A percentile compares a stretch with the other conserved stretches of the same genome.
Evolutionary conservation across 2,797 vertebrate species (phyloP).

Genomic region (Propithecus deckenii): DNA sequence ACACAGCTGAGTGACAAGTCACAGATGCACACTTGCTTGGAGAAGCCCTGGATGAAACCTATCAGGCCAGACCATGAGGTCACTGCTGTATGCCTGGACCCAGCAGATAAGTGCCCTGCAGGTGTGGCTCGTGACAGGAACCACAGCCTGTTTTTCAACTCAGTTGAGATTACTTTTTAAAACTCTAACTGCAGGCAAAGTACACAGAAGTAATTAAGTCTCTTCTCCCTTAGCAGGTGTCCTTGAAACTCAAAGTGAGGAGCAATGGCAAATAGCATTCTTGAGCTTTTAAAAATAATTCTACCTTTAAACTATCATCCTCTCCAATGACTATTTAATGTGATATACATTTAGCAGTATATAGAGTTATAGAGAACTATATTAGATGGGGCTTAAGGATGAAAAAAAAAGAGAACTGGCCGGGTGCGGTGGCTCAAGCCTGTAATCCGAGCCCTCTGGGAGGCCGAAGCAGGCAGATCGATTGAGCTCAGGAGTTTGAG

Average conservation of each 20-base stretch:
- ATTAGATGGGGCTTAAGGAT: too few relatives aligned
- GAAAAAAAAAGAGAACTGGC: too few relatives aligned
- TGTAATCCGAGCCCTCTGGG: too few relatives aligned
- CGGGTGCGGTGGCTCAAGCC: too few relatives aligned
- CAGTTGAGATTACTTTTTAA: background rate
- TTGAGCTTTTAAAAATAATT: conserved; percentile 18
- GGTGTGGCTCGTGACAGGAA: background rate
- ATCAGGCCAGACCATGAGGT: background rate
- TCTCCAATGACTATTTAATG: background rate
- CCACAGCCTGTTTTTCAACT: background rate
- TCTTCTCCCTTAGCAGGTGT: background rate
- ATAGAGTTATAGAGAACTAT: background rate
- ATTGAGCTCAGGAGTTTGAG: too few relatives aligned
- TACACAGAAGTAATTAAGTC: background rate
- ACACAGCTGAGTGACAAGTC: background rate
- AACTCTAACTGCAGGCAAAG: background rate
- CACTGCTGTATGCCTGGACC: background rate
- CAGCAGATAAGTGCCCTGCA: background rate
- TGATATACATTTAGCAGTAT: background rate
- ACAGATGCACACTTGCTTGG: background rate
- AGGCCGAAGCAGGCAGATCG: too few relatives aligned
- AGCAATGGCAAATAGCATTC: background rate
- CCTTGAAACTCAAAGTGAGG: background rate
- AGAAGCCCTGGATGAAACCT: background rate
- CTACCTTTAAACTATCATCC: background rate